Percentiles rank a stretch among this genome's conserved stretches.
Evolutionary conservation across 2,797 vertebrate genomes (phyloP).

Genomic region (Lithobates pipiens): DNA sequence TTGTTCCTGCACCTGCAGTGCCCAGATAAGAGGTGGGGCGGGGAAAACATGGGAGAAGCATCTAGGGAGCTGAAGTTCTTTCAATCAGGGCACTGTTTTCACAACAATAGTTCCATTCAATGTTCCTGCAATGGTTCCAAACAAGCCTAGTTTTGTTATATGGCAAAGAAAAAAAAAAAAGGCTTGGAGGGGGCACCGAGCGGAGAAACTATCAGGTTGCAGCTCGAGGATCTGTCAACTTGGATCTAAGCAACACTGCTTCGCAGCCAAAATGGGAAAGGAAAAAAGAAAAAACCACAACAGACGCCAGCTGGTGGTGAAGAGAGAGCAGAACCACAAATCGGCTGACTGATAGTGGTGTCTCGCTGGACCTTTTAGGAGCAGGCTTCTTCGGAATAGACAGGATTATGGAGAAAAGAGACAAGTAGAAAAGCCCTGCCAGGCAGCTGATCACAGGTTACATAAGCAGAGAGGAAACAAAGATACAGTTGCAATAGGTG

Average conservation of each 20-base stretch:
- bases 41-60: slow-evolving; percentile 58
- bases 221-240: slow-evolving; percentile 73
- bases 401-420: not conserved
- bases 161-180: slow-evolving; percentile 59
- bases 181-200: slow-evolving; percentile 18
- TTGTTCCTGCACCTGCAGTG: slow-evolving; percentile 68
- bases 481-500: too few relatives aligned
- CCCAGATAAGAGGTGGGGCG: slow-evolving; percentile 65
- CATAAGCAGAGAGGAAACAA: too few relatives aligned
- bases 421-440: not conserved
- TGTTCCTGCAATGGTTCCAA: slow-evolving; percentile 64
- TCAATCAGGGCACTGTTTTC: slow-evolving; percentile 69
- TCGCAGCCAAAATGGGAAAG: slow-evolving; percentile 64
- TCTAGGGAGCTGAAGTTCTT: slow-evolving; percentile 60
- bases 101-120: slow-evolving; percentile 71
- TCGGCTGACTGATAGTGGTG: not conserved
- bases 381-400: not conserved
- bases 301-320: slow-evolving; percentile 68
- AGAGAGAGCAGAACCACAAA: not conserved
- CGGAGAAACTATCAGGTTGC: slow-evolving; percentile 68
- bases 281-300: not conserved
- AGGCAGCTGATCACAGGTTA: not conserved
- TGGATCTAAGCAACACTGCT: slow-evolving; percentile 69
- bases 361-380: not conserved
- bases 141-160: slow-evolving; percentile 73